Evolutionary conservation across 2,113 vertebrate genomes (phyloP).

Genomic region (Dipodomys merriami): DNA sequence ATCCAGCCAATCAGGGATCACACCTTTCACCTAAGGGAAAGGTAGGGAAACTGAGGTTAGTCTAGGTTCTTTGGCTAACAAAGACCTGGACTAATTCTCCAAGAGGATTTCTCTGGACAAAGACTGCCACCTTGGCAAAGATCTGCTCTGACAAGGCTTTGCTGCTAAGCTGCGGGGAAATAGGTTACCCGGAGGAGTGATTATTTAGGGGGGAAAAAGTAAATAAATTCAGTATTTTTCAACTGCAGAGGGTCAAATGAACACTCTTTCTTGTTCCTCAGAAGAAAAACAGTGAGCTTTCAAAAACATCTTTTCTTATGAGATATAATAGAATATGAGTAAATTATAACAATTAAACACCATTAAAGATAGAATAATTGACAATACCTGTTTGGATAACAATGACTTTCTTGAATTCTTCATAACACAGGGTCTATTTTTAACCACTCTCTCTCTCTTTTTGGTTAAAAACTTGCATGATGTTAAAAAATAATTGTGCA

Average conservation of each 20-base stretch:
- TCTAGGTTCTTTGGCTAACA: neutral
- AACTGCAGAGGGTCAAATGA: conserved; percentile 59
- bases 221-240: neutral
- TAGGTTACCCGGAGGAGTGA: conserved; percentile 43
- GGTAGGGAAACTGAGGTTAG: neutral
- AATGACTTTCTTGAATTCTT: conserved; percentile 79
- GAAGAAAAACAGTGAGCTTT: conserved; percentile 80
- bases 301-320: conserved; percentile 75
- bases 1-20: neutral
- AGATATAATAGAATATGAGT: conserved; percentile 74
- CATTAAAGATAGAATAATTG: conserved; percentile 82
- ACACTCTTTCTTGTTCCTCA: conserved; percentile 76
- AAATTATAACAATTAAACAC: conserved; percentile 84
- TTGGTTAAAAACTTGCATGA: conserved; percentile 68
- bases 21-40: neutral
- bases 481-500: conserved; percentile 81
- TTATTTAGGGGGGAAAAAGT: neutral
- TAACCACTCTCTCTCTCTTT: conserved; percentile 75
- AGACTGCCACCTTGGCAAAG: conserved; percentile 21
- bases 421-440: conserved; percentile 76
- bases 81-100: conserved; percentile 27
- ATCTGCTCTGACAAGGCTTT: conserved; percentile 13
- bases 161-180: conserved; percentile 11
- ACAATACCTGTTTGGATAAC: conserved; percentile 86
- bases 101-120: conserved; percentile 42